Percentiles rank a stretch among this genome's conserved stretches.
These are phyloP conservation scores for Mallateleia sp. DNA, from an alignment of 2,888 invertebrate species.

Conservation along the genomic window DNA sequence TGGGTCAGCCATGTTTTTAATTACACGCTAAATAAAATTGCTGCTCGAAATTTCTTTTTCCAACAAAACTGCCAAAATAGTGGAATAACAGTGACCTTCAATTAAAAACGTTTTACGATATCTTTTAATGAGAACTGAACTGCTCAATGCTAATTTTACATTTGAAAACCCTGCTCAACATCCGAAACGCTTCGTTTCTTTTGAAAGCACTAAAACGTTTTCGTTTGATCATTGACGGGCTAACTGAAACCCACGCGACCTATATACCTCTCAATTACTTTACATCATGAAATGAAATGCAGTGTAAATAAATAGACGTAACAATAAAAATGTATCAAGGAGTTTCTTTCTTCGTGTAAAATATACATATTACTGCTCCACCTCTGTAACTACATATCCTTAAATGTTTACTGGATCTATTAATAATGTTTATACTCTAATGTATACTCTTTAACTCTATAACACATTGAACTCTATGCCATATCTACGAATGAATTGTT, in stretches of 20 bases:
- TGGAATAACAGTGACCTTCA: constrained; percentile 10
- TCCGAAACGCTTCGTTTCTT: constrained; percentile 30
- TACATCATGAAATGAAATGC: constrained; percentile 37
- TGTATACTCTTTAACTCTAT: constrained; percentile 84
- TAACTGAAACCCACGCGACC: constrained; percentile 35
- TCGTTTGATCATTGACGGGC: constrained; percentile 27
- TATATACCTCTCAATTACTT: constrained; percentile 60
- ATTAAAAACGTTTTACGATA: constrained; percentile 11
- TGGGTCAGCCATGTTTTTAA: constrained; percentile 7
- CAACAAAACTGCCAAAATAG: constrained; percentile 35
- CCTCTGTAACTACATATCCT: constrained; percentile 88
- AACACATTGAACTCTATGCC: constrained; percentile 86
- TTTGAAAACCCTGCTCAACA: constrained; percentile 44
- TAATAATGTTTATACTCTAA: constrained; percentile 87
- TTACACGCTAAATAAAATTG: constrained; percentile 11
- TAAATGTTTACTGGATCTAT: constrained; percentile 87
- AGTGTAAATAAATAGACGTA: constrained; percentile 69
- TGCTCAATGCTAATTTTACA: constrained; percentile 58
- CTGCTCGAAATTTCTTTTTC: constrained; percentile 11
- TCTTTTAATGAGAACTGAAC: constrained; percentile 29
- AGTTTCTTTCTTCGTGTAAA: constrained; percentile 78
- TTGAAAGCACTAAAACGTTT: constrained; percentile 29
- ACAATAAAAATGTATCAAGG: constrained; percentile 43
- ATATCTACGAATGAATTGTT: constrained; percentile 85
- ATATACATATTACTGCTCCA: constrained; percentile 75